Base-by-base conservation (phyloP, 2,113 vertebrate genomes). In the Mystacornis crossleyi region DNA sequence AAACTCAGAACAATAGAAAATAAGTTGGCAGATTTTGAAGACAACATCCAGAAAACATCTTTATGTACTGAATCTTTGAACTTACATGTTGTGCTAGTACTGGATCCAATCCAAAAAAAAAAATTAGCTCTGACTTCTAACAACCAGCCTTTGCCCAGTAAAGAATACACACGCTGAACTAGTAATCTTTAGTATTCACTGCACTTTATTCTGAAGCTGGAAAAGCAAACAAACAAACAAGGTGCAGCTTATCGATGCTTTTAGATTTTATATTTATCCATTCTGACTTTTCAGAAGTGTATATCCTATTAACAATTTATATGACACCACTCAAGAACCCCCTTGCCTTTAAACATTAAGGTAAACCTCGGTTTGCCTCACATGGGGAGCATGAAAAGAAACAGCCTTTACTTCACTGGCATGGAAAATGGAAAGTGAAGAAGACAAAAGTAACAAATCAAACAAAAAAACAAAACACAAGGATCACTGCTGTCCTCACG, bases 21-120 rank as follows among this genome's bases (percentile, higher is more conserved):
- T 28, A 86, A 73, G 57, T 20, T 70, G 89, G 67, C 81, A 94
- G 79, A 95, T 96, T 84, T 81, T 83, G 64, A 94, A 96, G 86
- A 91, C 60, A 45, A 70, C 53, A 93, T 77, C 66, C 74, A 95
- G 89, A 93, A 92, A 85, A 91, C 48, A 94, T 79, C 86, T 91
- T 89, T 80, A 90, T 74, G 71, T 70, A 78, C 43, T 57, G 9
- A 65, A 89, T 90, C 79, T 93, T 86, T 94, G 87, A 97, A 93
- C 78, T 88, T 64, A 29, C 23, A 58, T 66, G 70, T 79, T 82
- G 66, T 29, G 36, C 54, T 89, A 55, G 62, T 31, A 25, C 23
- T 62, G 72, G 48, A 81, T 92, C 54, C 34, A 54, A 82, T 47
- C 8, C 1, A 84, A 88, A 84, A 86, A 88, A 84, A 86, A 88